phyloP scores from a whole-genome alignment of 2,888 invertebrate species.

The Thymelicus lineola region DNA sequence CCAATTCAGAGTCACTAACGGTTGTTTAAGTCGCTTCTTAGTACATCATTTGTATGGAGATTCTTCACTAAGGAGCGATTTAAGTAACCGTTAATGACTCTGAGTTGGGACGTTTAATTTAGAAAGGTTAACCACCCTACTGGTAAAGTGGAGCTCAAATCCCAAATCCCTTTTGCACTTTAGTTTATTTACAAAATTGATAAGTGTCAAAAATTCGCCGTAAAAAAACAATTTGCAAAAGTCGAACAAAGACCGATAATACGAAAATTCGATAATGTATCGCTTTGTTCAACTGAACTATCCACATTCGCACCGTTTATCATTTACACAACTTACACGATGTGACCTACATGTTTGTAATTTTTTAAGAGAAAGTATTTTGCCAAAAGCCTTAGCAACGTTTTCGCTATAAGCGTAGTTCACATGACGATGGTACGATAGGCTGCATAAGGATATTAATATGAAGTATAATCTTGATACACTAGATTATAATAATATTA shows the following conservation, averaged over 20 bases:
- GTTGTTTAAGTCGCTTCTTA: no score
- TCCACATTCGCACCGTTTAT: constrained; percentile 1
- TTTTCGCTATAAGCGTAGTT: constrained; percentile 11
- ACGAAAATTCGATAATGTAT: neutral
- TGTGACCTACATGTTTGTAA: constrained; percentile 46
- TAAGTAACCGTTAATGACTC: no score
- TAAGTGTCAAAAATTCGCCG: no score
- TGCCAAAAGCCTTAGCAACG: constrained; percentile 30
- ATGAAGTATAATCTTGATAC: constrained; percentile 5
- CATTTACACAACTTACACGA: constrained; percentile 45
- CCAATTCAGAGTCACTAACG: no score
- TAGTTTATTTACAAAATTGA: no score
- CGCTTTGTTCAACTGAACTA: constrained; percentile 15
- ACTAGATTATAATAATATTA: no score
- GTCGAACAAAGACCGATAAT: constrained; percentile 1
- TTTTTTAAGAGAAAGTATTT: constrained; percentile 47
- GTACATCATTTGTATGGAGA: no score
- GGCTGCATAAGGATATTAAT: constrained; percentile 1
- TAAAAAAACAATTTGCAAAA: neutral
- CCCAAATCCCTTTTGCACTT: no score
- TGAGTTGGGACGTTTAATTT: no score
- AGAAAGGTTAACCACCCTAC: neutral
- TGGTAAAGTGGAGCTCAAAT: no score
- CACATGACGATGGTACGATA: constrained; percentile 15
- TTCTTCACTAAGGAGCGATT: no score